phyloP scores from a whole-genome alignment of 2,797 vertebrate species.

The Danio albolineatus region DNA sequence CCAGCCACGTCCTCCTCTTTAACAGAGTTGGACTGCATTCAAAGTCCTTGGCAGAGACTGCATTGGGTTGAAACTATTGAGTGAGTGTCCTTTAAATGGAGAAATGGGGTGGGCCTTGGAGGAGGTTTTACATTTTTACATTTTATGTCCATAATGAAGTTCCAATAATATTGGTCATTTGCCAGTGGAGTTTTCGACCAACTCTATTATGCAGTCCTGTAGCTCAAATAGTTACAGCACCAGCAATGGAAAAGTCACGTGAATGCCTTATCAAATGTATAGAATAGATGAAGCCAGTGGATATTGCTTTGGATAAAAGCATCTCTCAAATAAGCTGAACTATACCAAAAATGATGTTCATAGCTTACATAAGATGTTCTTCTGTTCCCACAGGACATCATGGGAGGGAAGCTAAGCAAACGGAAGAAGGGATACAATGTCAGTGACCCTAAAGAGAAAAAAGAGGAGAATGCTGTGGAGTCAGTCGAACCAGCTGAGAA shows the following conservation, averaged over 20 bases:
- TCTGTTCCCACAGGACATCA: conserved; percentile 74
- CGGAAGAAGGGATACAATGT: conserved; percentile 98
- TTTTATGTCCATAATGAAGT: neutral
- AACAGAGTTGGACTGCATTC: conserved; percentile 56
- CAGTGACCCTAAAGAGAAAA: conserved; percentile 87
- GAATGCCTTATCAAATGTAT: neutral
- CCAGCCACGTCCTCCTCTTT: conserved; percentile 54
- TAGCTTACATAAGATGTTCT: conserved; percentile 11
- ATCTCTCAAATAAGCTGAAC: conserved; percentile 7
- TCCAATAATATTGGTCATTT: neutral
- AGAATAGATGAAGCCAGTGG: neutral
- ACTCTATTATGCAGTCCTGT: neutral
- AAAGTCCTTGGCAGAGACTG: conserved; percentile 45
- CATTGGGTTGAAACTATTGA: conserved; percentile 31
- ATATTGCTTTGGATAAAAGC: neutral
- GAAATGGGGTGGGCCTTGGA: conserved; percentile 16
- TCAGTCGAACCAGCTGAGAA: conserved; percentile 50
- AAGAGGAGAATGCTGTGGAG: conserved; percentile 77
- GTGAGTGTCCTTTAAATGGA: conserved; percentile 49
- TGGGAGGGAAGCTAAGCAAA: conserved; percentile 98
- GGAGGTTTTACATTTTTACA: neutral
- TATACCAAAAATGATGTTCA: neutral
- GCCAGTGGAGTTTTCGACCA: neutral
- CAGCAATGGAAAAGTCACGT: neutral
- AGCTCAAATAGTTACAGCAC: neutral